Base-by-base conservation (phyloP, 1,140 invertebrate species). In the Trichomalopsis sarcophagae region DNA sequence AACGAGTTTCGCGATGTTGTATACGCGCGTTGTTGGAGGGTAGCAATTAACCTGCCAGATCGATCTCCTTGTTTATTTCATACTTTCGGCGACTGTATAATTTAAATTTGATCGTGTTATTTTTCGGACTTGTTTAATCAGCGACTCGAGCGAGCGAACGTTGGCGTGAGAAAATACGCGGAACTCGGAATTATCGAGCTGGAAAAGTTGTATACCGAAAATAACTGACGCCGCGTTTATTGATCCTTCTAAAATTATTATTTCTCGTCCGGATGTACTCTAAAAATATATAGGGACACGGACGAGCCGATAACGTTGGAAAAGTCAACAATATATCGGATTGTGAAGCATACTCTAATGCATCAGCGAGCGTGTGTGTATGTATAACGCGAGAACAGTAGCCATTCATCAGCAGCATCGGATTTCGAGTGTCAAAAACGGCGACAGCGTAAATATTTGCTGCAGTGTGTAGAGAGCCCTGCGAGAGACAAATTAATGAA, bases 1-100 rank as follows among this genome's bases (percentile, higher is more conserved):
- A 79, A 30, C 55, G 14, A 77, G 21, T 77, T 77, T 77, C 77
- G 11, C 30, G 77, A 21, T 75, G 68, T 30, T 71, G 30, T 71
- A 71, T 71, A 21, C 11, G 14, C 71, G 73, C 27, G 27, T 27
- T 27, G 1, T 2, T 75, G 14, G 40, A 13, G 75, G 75, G 44
- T 77, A 30, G 44, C 75, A 81, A 44, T 40, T 62, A 76, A 14
- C 66, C 47, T 17, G 7, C 36, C 21, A 23, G 33, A 11, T 73
- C 40, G 66, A 27, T 27, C n/a, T 27, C 11, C 55, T 47, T 44
- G n/a, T 47, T 47, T n/a, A 62, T 62, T 62, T 62, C 55, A 62
- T 62, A 62, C 17, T 62, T 62, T 62, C 17, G 55, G 55, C 21
- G 21, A 62, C 21, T 62, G 17, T 62, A n/a, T 62, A 62, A 62